Evolutionary conservation across 1,140 invertebrate species (phyloP).

Genomic region (Ips typographus): DNA sequence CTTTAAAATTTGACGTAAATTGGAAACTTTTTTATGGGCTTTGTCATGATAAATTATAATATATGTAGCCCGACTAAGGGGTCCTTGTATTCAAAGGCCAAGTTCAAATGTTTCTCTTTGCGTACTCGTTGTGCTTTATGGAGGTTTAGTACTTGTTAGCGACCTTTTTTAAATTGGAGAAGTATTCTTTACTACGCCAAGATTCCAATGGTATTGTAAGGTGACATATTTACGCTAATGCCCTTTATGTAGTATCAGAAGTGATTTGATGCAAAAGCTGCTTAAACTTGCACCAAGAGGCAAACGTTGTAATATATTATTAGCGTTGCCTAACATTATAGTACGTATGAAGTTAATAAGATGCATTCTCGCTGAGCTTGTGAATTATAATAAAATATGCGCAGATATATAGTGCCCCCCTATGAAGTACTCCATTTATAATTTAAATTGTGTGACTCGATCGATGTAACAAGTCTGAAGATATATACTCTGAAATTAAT

Average conservation of each 20-base stretch:
- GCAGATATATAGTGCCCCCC: conserved; percentile 20
- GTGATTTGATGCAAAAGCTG: conserved; percentile 12
- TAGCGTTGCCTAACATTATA: neutral
- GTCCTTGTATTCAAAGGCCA: neutral
- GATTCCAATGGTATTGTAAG: neutral
- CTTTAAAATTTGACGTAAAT: conserved; percentile 12
- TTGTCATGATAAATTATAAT: neutral
- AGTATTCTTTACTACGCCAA: neutral
- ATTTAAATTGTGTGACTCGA: conserved; percentile 22
- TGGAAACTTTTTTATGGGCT: conserved; percentile 8
- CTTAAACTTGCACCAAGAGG: conserved; percentile 3
- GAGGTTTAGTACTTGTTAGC: no score
- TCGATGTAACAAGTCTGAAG: conserved; percentile 18
- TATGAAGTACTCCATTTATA: conserved; percentile 24
- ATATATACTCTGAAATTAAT: conserved; percentile 21
- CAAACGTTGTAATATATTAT: conserved; percentile 14
- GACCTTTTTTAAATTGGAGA: no score
- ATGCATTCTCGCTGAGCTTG: conserved; percentile 15
- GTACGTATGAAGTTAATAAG: conserved; percentile 21
- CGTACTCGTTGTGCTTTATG: no score
- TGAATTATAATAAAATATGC: conserved; percentile 24
- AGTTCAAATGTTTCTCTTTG: neutral
- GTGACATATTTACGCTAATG: conserved; percentile 15
- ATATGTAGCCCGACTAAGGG: neutral
- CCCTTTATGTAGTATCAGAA: neutral